Base-by-base conservation (phyloP, 2,113 vertebrate genomes). In the Tragelaphus strepsiceros region DNA sequence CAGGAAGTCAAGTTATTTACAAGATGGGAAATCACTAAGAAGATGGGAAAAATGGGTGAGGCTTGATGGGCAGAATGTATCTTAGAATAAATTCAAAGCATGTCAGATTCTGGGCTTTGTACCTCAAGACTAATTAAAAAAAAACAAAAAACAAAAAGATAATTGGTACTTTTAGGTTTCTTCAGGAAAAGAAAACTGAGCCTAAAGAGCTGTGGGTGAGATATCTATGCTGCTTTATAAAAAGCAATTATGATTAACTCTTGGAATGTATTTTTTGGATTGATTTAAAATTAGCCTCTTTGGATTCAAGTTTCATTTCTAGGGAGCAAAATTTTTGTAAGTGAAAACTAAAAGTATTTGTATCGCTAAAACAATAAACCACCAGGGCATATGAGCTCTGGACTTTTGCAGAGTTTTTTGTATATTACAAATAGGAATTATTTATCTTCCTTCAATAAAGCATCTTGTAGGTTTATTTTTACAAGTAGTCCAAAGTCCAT, bases 91-190 rank as follows among this genome's bases (percentile, higher is more conserved):
- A 43, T 85, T 56, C 15, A 30, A 51, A 8, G 1, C 19, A 46
- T 91, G 24, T 21, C 24, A 30, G 26, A 59, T 51, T 91, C 64
- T 26, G 5, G 64, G 4, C 39, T 51, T 51, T 80, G 22, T 54
- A 1, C 22, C 14, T 59, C 13, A 78, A 95, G n/a, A 46, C 21
- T 35, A 88, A 49, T 46, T n/a, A 3, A n/a, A 13, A 61, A 51
- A 19, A 4, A 0, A 24, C 4, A 3, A n/a, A 7, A 59, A 43
- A 19, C 59, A 43, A 32, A 4, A 0, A 24, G 3, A 62, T 54
- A 5, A 62, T 14, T 59, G 24, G 11, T 61, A 49, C 43, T 67
- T 88, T 85, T 54, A 83, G 22, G 12, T 54, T 67, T 83, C 32
- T 88, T 58, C n/a, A 67, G 39, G 21, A 84, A 67, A 91, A 8